Conservation (phyloP, 1,140 invertebrate genomes). For the Nymphalis io region DNA sequence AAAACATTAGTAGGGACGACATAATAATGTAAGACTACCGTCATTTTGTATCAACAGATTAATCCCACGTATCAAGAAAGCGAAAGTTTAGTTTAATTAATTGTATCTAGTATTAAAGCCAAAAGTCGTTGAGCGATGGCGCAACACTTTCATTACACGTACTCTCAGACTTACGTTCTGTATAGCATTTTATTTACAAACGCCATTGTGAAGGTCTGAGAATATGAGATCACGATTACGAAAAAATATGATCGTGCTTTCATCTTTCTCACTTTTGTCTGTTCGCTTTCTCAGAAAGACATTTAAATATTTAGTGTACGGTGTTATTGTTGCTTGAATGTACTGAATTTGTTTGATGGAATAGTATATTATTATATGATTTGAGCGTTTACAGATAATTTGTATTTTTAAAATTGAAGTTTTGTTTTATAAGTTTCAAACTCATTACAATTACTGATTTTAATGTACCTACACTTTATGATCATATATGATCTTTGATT, state of each 20-base stretch:
- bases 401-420: too few species aligned
- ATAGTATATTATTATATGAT: too few species aligned
- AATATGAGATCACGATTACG: conserved; percentile 51
- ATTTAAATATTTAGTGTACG: not conserved
- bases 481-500: too few species aligned
- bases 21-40: not conserved
- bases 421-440: too few species aligned
- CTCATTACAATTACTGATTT: too few species aligned
- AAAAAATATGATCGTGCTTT: conserved; percentile 56
- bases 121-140: conserved; percentile 48
- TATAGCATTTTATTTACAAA: conserved; percentile 51
- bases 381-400: too few species aligned
- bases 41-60: conserved; percentile 6
- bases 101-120: conserved; percentile 47
- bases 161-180: conserved; percentile 49
- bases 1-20: too few species aligned
- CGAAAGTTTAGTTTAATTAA: conserved; percentile 63
- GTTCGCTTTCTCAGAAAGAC: conserved; percentile 47
- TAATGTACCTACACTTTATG: too few species aligned
- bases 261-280: conserved; percentile 67
- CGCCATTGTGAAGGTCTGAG: conserved; percentile 63
- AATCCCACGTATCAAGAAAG: conserved; percentile 45
- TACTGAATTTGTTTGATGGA: too few species aligned
- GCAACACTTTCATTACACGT: conserved; percentile 59
- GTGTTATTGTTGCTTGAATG: not conserved